Conservation (phyloP, 2,888 invertebrate species). For the Eupeodes luniger region DNA sequence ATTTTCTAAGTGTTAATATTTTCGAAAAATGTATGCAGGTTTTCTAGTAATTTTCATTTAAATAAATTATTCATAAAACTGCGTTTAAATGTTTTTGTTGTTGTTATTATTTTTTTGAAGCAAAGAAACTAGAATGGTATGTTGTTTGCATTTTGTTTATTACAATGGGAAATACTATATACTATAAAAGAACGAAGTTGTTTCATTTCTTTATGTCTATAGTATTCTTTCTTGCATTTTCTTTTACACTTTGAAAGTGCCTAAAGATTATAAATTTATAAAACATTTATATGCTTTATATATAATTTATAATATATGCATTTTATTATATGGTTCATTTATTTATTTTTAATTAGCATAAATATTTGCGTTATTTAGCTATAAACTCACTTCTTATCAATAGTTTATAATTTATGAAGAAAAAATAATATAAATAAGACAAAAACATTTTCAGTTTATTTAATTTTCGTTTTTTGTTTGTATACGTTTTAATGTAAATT, state of each 20-base stretch:
- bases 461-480: conserved; percentile 36
- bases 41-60: conserved; percentile 13
- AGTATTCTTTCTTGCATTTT: conserved; percentile 60
- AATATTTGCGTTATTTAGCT: conserved; percentile 50
- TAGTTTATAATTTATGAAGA: conserved; percentile 43
- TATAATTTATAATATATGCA: conserved; percentile 26
- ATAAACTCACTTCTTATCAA: conserved; percentile 47
- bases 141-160: conserved; percentile 24
- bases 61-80: conserved; percentile 55
- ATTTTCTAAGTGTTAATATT: conserved; percentile 63
- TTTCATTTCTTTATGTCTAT: conserved; percentile 44
- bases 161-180: conserved; percentile 24
- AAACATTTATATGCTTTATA: conserved; percentile 52
- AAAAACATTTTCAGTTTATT: conserved; percentile 43
- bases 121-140: conserved; percentile 50
- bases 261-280: conserved; percentile 58
- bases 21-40: conserved; percentile 55
- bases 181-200: conserved; percentile 36
- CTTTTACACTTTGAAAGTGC: conserved; percentile 70
- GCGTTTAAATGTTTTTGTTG: conserved; percentile 44
- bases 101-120: conserved; percentile 41
- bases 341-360: conserved; percentile 49
- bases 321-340: conserved; percentile 53
- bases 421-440: conserved; percentile 62
- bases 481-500: conserved; percentile 64